Evolutionary conservation across 2,888 invertebrate species (phyloP).

Genomic region (Limenitis camilla): DNA sequence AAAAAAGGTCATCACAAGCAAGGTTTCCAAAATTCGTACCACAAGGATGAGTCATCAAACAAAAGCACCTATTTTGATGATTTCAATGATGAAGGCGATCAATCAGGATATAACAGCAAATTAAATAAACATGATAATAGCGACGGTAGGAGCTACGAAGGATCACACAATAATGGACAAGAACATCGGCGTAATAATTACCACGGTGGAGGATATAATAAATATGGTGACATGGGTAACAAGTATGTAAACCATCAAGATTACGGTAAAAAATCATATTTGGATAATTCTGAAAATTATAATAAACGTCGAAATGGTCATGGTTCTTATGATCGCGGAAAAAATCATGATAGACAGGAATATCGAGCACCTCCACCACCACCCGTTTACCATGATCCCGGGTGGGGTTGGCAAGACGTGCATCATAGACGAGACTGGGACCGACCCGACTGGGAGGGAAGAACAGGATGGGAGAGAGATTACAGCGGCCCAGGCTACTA

Average conservation of each 20-base stretch:
- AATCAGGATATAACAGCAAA: conserved; percentile 58
- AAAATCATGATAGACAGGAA: conserved; percentile 49
- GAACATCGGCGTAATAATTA: conserved; percentile 56
- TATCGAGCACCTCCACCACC: conserved; percentile 46
- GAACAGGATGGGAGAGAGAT: conserved; percentile 43
- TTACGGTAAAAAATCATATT: conserved; percentile 62
- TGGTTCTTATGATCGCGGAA: conserved; percentile 53
- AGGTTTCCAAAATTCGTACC: conserved; percentile 80
- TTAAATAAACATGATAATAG: conserved; percentile 58
- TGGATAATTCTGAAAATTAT: conserved; percentile 59
- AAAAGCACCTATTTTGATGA: conserved; percentile 82
- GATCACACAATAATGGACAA: conserved; percentile 59
- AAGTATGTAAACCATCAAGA: conserved; percentile 57
- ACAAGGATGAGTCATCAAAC: conserved; percentile 81
- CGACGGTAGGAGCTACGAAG: conserved; percentile 58
- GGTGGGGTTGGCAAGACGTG: conserved; percentile 56
- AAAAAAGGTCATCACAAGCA: conserved; percentile 81
- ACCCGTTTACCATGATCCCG: conserved; percentile 39
- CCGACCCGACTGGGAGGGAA: conserved; percentile 38
- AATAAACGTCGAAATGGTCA: conserved; percentile 58
- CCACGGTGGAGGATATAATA: conserved; percentile 54
- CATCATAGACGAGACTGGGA: conserved; percentile 40
- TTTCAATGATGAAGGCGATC: conserved; percentile 66
- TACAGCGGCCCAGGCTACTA: conserved; percentile 62
- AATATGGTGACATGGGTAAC: conserved; percentile 54